Percentiles rank a stretch among this genome's conserved stretches.
Conservation (phyloP, 2,888 invertebrate genomes). For the Nowickia ferox region DNA sequence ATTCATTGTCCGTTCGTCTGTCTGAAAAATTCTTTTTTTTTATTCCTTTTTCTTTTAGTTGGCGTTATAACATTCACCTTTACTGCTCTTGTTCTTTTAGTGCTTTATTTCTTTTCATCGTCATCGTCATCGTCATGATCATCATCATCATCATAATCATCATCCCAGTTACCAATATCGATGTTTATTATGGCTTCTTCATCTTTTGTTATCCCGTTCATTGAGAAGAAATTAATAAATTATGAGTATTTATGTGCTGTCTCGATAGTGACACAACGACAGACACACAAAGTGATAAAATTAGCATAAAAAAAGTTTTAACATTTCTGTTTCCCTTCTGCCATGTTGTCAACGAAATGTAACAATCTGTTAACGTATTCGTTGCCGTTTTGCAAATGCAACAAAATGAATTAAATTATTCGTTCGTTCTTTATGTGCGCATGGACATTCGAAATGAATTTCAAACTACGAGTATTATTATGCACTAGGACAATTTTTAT, state of each 20-base stretch:
- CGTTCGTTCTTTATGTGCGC: slow-evolving; percentile 28
- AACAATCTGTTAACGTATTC: slow-evolving; percentile 48
- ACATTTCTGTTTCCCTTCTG: slow-evolving; percentile 40
- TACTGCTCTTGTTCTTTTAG: slow-evolving; percentile 31
- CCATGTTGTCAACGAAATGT: slow-evolving; percentile 46
- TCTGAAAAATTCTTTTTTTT: slow-evolving; percentile 17
- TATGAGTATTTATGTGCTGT: slow-evolving; percentile 83
- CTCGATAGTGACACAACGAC: slow-evolving; percentile 80
- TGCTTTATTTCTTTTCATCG: background rate
- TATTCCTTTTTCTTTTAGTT: slow-evolving; percentile 53
- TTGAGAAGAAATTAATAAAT: slow-evolving; percentile 79
- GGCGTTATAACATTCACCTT: slow-evolving; percentile 71
- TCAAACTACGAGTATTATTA: slow-evolving; percentile 19
- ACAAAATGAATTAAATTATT: slow-evolving; percentile 51
- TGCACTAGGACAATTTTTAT: slow-evolving; percentile 53
- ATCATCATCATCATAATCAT: background rate
- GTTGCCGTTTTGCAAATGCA: slow-evolving; percentile 35
- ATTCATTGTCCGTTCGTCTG: slow-evolving; percentile 62
- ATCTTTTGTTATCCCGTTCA: slow-evolving; percentile 75
- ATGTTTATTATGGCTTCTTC: slow-evolving; percentile 60
- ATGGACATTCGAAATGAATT: slow-evolving; percentile 38
- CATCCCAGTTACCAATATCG: slow-evolving; percentile 61
- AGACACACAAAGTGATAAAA: slow-evolving; percentile 83
- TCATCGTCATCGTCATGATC: slow-evolving; percentile 24
- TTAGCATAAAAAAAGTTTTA: slow-evolving; percentile 81